Base-by-base conservation (phyloP, 2,797 vertebrate genomes). In the Myotis planiceps region DNA sequence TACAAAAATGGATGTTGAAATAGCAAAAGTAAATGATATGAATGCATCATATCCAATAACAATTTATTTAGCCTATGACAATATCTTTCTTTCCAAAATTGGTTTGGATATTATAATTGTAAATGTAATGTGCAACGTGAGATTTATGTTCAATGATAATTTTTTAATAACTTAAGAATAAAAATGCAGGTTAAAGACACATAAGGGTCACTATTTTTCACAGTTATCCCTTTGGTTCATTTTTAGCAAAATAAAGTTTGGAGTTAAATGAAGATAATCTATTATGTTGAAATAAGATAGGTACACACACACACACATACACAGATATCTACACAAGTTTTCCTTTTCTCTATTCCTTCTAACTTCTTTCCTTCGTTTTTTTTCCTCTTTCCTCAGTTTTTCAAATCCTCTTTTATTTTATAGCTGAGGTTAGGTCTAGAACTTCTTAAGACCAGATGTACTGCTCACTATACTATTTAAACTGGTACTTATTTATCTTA, bases 1-100 rank as follows among this genome's bases (percentile, higher is more conserved):
- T 79, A 90, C 76, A 79, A 92, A 96, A 65, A 95, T 80, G 21
- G 37, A 97, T 80, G 39, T 45, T 89, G 71, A 88, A 95, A 86
- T 19, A 90, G 13, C 55, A 21, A 86, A 82, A 42, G 51, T 80
- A 95, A 94, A 81, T 95, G 86, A 84, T 13, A 21, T 58, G 21
- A 92, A 71, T 72, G 79, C 53, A 89, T 96, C 96, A 82, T 85
- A 15, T 49, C 25, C 13, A 82, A 37, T 34, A 49, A 47, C 21
- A 93, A 32, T 55, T 87, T 94, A 2, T 71, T 95, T n/a, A 75
- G 87, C 32, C 47, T 58, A 23, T 90, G 47, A 68, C 27, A 84
- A 74, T 68, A 60, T 32, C 1, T 71, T 18, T 85, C 47, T 88
- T 86, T 75, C 23, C 9, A 47, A 92, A 94, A 89, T 53, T 42